phyloP scores from a whole-genome alignment of 1,140 invertebrate genomes.

The Bombus vancouverensis region DNA sequence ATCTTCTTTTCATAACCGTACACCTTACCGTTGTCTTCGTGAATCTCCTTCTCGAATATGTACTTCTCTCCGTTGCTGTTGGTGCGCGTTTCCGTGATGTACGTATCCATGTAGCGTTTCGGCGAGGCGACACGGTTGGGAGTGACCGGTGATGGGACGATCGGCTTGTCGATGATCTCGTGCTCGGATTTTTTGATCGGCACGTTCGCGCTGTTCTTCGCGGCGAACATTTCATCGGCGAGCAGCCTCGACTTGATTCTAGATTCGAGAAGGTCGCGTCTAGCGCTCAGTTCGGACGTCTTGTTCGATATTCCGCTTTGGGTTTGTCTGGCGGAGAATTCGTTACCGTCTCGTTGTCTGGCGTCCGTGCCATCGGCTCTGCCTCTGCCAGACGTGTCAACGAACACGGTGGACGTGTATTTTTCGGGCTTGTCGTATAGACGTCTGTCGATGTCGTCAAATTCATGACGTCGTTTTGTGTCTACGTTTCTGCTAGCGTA shows the following conservation, averaged over 20 bases:
- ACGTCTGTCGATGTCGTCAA: constrained; percentile 73
- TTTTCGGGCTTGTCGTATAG: constrained; percentile 76
- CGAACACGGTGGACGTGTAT: constrained; percentile 80
- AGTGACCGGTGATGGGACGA: constrained; percentile 79
- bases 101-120: constrained; percentile 79
- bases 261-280: constrained; percentile 89
- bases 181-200: constrained; percentile 76
- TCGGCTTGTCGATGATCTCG: constrained; percentile 80
- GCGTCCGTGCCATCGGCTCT: constrained; percentile 87
- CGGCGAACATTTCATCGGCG: constrained; percentile 78
- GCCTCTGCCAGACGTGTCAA: constrained; percentile 84
- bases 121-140: constrained; percentile 75
- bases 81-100: constrained; percentile 79
- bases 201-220: constrained; percentile 70
- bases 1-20: constrained; percentile 80
- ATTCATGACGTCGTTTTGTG: constrained; percentile 66
- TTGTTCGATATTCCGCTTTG: constrained; percentile 72
- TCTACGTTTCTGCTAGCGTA: constrained; percentile 61
- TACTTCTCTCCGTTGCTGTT: constrained; percentile 80
- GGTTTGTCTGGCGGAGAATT: constrained; percentile 55
- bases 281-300: constrained; percentile 86
- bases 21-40: constrained; percentile 78
- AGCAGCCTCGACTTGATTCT: constrained; percentile 85
- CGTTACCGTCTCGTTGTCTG: constrained; percentile 81
- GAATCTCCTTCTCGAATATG: constrained; percentile 79